Conservation (phyloP, 2,888 invertebrate genomes). For the Tridacna gigas region DNA sequence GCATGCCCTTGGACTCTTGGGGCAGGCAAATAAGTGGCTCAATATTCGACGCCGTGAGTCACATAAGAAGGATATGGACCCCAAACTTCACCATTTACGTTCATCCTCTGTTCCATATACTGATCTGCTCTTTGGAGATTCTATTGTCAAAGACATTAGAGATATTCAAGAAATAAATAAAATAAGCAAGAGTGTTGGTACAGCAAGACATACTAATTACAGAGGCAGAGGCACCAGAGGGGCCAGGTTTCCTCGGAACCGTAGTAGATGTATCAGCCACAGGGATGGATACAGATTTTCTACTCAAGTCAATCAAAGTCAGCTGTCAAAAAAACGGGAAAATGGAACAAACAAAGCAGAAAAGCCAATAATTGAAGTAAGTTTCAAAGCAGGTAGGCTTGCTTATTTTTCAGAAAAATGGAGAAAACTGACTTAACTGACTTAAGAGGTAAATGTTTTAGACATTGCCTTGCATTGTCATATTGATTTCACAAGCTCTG, state of each 20-base stretch:
- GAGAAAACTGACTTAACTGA: constrained; percentile 51
- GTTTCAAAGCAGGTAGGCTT: constrained; percentile 43
- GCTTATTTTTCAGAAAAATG: constrained; percentile 38
- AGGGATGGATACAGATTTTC: not conserved
- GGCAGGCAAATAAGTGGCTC: constrained; percentile 27
- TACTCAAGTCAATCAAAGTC: too few relatives aligned
- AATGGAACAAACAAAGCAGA: too few relatives aligned
- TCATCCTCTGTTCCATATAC: constrained; percentile 2
- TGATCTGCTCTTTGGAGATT: constrained; percentile 28
- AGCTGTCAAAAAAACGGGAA: too few relatives aligned
- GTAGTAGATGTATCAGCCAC: not conserved
- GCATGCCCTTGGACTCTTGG: constrained; percentile 16
- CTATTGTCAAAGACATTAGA: constrained; percentile 25
- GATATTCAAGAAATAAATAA: constrained; percentile 35
- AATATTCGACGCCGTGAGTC: constrained; percentile 19
- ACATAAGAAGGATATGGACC: constrained; percentile 35
- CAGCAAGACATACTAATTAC: too few relatives aligned
- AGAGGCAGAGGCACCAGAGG: not conserved
- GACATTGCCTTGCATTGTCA: constrained; percentile 36
- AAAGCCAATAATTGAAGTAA: too few relatives aligned
- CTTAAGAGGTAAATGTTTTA: constrained; percentile 40
- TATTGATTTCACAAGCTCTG: constrained; percentile 9
- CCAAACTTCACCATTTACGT: constrained; percentile 19
- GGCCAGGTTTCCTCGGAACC: not conserved
- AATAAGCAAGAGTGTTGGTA: constrained; percentile 3